Base-by-base conservation (phyloP, 2,797 vertebrate species). In the Microctenopoma steveboyesi region DNA sequence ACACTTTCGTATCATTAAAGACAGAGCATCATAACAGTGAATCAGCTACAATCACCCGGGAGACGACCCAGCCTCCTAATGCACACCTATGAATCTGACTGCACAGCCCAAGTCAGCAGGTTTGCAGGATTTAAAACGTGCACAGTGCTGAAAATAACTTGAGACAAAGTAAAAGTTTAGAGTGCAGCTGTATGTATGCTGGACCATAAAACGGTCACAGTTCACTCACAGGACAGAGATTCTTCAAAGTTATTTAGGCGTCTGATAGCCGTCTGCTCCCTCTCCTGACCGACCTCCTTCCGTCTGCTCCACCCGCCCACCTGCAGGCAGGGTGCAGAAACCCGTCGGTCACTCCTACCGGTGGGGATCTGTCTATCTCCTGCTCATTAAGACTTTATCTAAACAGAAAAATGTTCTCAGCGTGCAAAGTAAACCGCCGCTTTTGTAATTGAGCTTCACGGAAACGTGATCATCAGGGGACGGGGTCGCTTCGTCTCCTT, bases 351-450 rank as follows among this genome's bases (percentile, higher is more conserved):
- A 18, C 18, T 18, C 18, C 18, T 18, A 18, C 18, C 64, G 33
- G 52, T 58, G 4, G 68, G 72, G 48, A 65, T 64, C 63, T 2
- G 27, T 25, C 47, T 74, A 57, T 14, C 14, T 14, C 14, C 45
- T 12, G 15, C 22, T 67, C 52, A 46, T 42, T 62, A 52, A 65
- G 40, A 65, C 35, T 10, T 18, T 18, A 18, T 18, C 18, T 18
- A 18, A 18, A 18, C 18, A 18, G 18, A 18, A 18, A 18, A 18
- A 18, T 18, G 18, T 18, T 18, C 18, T 18, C 18, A 18, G 18
- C 18, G 18, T 18, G 18, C 18, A 18, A 18, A 18, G 18, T 18
- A 28, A 28, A 3, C 3, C 28, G 28, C 5, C 28, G 28, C 5
- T 28, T 5, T 28, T 28, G 28, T 5, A 28, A 28, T 28, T 28